phyloP scores from a whole-genome alignment of 2,888 invertebrate genomes.

The Drosophila bunnanda region DNA sequence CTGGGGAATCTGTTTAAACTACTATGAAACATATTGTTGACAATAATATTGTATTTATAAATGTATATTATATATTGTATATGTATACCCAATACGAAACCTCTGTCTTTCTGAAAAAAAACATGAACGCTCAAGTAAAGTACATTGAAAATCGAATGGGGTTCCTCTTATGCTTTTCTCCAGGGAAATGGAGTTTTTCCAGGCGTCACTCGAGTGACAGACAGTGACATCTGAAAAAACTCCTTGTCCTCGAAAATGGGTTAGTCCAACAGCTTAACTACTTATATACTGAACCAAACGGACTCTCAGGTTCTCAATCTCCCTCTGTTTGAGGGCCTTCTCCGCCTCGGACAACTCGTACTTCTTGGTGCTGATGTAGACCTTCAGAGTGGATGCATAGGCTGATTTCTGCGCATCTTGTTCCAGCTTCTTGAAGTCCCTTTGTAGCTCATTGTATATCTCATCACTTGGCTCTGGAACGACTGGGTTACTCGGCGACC shows the following conservation, averaged over 20 bases:
- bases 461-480: background rate
- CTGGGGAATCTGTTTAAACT: conserved; percentile 50
- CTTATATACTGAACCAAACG: conserved; percentile 37
- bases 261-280: conserved; percentile 1
- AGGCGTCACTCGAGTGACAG: background rate
- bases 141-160: background rate
- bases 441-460: conserved; percentile 30
- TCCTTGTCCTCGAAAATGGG: background rate
- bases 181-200: conserved; percentile 10
- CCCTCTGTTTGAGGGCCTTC: conserved; percentile 49
- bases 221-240: conserved; percentile 2
- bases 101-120: conserved; percentile 23
- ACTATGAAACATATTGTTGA: conserved; percentile 76
- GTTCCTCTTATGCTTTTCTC: background rate
- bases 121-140: conserved; percentile 20
- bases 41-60: conserved; percentile 72
- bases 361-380: conserved; percentile 67
- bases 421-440: conserved; percentile 55
- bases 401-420: conserved; percentile 50
- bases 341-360: conserved; percentile 59
- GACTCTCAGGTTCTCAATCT: conserved; percentile 51
- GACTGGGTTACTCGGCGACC: background rate
- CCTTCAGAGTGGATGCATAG: conserved; percentile 49
- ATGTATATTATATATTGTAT: conserved; percentile 48
- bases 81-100: conserved; percentile 37